A percentile compares a stretch with the other conserved stretches of the same genome.
These are phyloP conservation scores for Drosophila sproati DNA, from an alignment of 1,140 invertebrate genomes.

Conservation along the genomic window DNA sequence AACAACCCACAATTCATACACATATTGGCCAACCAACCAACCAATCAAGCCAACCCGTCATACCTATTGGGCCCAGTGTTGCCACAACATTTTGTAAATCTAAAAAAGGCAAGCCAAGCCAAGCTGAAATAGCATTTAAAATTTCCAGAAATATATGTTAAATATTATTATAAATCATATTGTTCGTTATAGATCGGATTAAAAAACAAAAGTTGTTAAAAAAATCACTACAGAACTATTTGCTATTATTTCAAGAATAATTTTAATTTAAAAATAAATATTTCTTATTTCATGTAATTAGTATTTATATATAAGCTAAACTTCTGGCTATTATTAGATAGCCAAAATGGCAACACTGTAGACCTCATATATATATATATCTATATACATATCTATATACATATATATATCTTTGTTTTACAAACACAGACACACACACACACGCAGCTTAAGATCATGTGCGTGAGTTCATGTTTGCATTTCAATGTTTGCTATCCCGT, in stretches of 20 bases:
- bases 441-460: slow-evolving; percentile 17
- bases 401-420: slow-evolving; percentile 8
- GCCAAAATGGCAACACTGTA: neutral
- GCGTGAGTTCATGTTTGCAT: slow-evolving; percentile 57
- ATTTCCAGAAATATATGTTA: no score
- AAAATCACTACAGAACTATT: no score
- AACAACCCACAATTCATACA: neutral
- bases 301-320: neutral
- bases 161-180: no score
- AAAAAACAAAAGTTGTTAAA: no score
- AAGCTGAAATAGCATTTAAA: neutral
- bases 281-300: no score
- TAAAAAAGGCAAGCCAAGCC: neutral
- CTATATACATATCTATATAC: neutral
- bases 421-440: slow-evolving; percentile 5
- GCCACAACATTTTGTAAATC: neutral
- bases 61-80: neutral
- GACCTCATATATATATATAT: slow-evolving; percentile 23
- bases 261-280: no score
- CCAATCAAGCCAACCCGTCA: slow-evolving; percentile 13
- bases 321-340: slow-evolving; percentile 5
- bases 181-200: no score
- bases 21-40: slow-evolving; percentile 3
- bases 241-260: no score
- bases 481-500: slow-evolving; percentile 54